Base-by-base conservation (phyloP, 1,140 invertebrate species). In the Melipona quadrifasciata region DNA sequence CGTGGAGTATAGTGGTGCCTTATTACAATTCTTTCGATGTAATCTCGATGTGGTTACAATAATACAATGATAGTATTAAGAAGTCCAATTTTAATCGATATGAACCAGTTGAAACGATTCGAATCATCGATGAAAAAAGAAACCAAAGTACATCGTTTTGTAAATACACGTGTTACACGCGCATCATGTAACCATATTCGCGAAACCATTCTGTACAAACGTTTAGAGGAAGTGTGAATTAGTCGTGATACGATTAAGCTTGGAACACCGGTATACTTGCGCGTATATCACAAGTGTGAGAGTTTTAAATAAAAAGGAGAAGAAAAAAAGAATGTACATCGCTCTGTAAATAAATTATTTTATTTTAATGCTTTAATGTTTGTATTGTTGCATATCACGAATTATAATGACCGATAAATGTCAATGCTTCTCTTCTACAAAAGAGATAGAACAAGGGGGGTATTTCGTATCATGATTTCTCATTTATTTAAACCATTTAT, bases 341-440 rank as follows among this genome's bases (percentile, higher is more conserved):
- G 57, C 61, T 80, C 70, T 84, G 78, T 84, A 84, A 84, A 84
- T 84, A 84, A 84, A 84, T 84, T 80, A 84, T 80, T 84, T 84
- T 84, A 84, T 84, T 84, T 84, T 80, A 84, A 84, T 84, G 83
- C 83, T 80, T 84, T 84, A 84, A 84, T 67, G 83, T 80, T 67
- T 84, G 83, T 58, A 84, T 67, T 51, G 58, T 74, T 84, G 53
- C 34, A 67, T 80, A 74, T 70, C 83, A 67, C 21, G 10, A 57
- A 12, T 24, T 47, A 27, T 31, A 51, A 27, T 64, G 39, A 3
- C 3, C 12, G 47, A 16, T 65, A 78, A 78, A 61, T 76, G 34
- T 64, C 61, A 47, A 76, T n/a, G n/a, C 10, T 53, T 73, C n/a
- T 34, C 24, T 55, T 58, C 2, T 39, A 57, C 14, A 19, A 51